Evolutionary conservation across 1,140 invertebrate species (phyloP).

Genomic region (Drosophila nebulosa): DNA sequence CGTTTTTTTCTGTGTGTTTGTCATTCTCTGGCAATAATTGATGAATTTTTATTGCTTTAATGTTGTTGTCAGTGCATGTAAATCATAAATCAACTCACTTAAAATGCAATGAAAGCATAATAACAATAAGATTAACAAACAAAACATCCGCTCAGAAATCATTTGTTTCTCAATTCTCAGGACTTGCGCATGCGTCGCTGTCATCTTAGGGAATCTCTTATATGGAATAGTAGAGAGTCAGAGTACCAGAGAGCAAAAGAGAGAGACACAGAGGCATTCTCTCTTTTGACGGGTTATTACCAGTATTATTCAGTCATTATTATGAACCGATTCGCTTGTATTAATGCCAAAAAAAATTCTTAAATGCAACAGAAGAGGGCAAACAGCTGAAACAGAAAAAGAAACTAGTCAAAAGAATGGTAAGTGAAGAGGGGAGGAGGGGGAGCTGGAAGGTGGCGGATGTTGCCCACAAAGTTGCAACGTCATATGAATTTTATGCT

Average conservation of each 20-base stretch:
- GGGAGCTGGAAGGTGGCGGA: not conserved
- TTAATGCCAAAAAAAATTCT: too few species aligned
- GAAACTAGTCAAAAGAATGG: constrained; percentile 34
- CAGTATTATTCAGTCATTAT: constrained; percentile 55
- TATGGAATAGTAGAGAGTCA: constrained; percentile 25
- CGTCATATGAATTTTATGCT: constrained; percentile 65
- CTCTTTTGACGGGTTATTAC: constrained; percentile 5
- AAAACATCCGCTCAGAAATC: constrained; percentile 28
- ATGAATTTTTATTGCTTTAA: not conserved
- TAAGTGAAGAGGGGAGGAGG: not conserved
- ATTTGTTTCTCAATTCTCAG: not conserved
- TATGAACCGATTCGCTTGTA: too few species aligned
- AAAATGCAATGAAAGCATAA: constrained; percentile 27
- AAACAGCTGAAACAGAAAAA: constrained; percentile 57
- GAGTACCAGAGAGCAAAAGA: not conserved
- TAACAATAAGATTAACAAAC: constrained; percentile 46
- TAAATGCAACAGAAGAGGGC: constrained; percentile 37
- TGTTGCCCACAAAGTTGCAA: constrained; percentile 25
- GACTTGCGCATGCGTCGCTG: constrained; percentile 37
- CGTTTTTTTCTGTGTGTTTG: not conserved
- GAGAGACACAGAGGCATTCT: not conserved
- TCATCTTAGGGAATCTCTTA: constrained; percentile 33
- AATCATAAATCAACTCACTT: constrained; percentile 15
- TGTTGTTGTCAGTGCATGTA: not conserved
- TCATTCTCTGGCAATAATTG: not conserved